phyloP scores from a whole-genome alignment of 2,888 invertebrate species.

The Drosophila eohydei region DNA sequence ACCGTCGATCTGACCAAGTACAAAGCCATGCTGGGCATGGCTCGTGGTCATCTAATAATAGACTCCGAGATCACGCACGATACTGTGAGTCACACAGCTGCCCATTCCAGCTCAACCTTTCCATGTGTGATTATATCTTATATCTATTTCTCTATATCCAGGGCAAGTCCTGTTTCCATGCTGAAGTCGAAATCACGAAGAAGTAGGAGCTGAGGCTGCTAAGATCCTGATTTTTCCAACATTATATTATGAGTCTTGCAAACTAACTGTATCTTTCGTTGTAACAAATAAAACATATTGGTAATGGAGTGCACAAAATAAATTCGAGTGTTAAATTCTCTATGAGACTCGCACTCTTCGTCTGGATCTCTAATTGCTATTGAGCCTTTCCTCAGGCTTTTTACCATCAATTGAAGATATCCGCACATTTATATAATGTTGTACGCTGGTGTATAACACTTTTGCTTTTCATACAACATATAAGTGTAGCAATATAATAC shows the following conservation, averaged over 20 bases:
- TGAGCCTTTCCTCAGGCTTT: no score
- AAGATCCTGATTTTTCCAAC: background rate
- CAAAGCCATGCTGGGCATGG: slow-evolving; percentile 85
- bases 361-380: no score
- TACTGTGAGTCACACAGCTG: slow-evolving; percentile 78
- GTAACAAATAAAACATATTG: slow-evolving; percentile 47
- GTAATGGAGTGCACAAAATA: slow-evolving; percentile 54
- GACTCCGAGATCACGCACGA: slow-evolving; percentile 84
- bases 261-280: slow-evolving; percentile 44
- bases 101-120: background rate
- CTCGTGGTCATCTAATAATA: slow-evolving; percentile 83
- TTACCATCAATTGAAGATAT: no score
- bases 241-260: slow-evolving; percentile 65
- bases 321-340: background rate
- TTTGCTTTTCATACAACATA: no score
- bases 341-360: background rate
- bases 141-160: slow-evolving; percentile 35
- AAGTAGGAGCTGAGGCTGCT: slow-evolving; percentile 39
- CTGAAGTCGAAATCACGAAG: slow-evolving; percentile 82
- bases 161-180: slow-evolving; percentile 83
- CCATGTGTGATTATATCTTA: background rate
- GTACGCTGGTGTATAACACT: no score
- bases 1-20: slow-evolving; percentile 84
- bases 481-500: no score
- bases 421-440: no score